Conservation (phyloP, 2,888 invertebrate genomes). For the Prosopocoilus inquinatus region DNA sequence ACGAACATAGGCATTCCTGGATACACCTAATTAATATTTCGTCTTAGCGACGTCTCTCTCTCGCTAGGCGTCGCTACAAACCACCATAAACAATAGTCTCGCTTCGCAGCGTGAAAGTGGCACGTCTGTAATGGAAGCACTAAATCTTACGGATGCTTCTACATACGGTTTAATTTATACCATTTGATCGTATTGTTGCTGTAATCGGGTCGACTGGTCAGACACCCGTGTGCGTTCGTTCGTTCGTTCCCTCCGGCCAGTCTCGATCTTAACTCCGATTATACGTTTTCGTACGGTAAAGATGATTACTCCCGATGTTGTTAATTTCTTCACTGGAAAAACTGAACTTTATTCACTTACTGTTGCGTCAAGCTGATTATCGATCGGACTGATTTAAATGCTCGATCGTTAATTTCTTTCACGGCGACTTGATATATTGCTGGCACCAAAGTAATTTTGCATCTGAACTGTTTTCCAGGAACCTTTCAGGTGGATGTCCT, state of each 20-base stretch:
- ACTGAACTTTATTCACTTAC: not conserved
- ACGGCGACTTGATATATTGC: too few relatives aligned
- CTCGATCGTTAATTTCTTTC: too few relatives aligned
- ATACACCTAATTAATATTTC: constrained; percentile 22
- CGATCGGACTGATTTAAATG: too few relatives aligned
- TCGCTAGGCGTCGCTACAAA: constrained; percentile 14
- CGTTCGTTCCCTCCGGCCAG: not conserved
- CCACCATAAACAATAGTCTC: constrained; percentile 37
- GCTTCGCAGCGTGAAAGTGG: constrained; percentile 39
- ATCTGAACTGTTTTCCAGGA: too few relatives aligned
- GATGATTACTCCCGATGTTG: not conserved
- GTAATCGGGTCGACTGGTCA: constrained; percentile 26
- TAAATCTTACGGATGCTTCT: constrained; percentile 32
- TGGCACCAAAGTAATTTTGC: too few relatives aligned
- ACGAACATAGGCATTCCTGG: constrained; percentile 13
- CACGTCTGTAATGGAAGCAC: constrained; percentile 37
- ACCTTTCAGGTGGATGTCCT: too few relatives aligned
- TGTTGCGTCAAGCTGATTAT: too few relatives aligned
- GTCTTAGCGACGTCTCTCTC: constrained; percentile 19
- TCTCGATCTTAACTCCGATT: constrained; percentile 1
- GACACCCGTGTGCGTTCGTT: not conserved
- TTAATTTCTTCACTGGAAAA: not conserved
- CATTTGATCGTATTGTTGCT: constrained; percentile 25
- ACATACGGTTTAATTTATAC: constrained; percentile 25
- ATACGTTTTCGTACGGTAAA: constrained; percentile 2